Evolutionary conservation across 2,888 invertebrate genomes (phyloP).

Genomic region (Epistrophella euchroma): DNA sequence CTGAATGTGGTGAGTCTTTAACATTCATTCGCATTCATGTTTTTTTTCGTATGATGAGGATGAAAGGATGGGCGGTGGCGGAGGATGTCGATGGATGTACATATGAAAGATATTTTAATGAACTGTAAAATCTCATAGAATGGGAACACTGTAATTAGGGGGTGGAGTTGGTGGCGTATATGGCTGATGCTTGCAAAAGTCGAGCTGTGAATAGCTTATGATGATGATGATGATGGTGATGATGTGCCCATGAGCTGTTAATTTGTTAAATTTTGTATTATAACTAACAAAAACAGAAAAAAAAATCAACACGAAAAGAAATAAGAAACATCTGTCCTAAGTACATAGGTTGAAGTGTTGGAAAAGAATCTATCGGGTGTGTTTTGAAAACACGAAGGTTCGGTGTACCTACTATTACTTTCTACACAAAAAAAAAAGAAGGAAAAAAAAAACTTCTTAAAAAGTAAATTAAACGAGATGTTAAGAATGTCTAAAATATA

Average conservation of each 20-base stretch:
- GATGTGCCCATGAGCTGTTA: slow-evolving; percentile 34
- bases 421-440: slow-evolving; percentile 2
- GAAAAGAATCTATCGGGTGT: background rate
- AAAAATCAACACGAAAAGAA: background rate
- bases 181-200: background rate
- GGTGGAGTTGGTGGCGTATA: slow-evolving; percentile 12
- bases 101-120: slow-evolving; percentile 51
- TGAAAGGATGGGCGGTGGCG: background rate
- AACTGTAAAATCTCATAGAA: slow-evolving; percentile 54
- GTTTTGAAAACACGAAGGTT: background rate
- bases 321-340: slow-evolving; percentile 11
- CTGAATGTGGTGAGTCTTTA: slow-evolving; percentile 4
- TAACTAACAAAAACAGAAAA: background rate
- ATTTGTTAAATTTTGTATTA: slow-evolving; percentile 39
- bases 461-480: slow-evolving; percentile 23
- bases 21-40: slow-evolving; percentile 20
- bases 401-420: background rate
- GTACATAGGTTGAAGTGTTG: background rate
- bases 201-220: slow-evolving; percentile 10
- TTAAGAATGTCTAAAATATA: slow-evolving; percentile 12
- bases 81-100: background rate
- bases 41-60: background rate
- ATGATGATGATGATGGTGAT: background rate
- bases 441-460: background rate
- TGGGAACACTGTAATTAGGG: slow-evolving; percentile 49